phyloP scores from a whole-genome alignment of 2,888 invertebrate species.

The Spicauda simplicius region DNA sequence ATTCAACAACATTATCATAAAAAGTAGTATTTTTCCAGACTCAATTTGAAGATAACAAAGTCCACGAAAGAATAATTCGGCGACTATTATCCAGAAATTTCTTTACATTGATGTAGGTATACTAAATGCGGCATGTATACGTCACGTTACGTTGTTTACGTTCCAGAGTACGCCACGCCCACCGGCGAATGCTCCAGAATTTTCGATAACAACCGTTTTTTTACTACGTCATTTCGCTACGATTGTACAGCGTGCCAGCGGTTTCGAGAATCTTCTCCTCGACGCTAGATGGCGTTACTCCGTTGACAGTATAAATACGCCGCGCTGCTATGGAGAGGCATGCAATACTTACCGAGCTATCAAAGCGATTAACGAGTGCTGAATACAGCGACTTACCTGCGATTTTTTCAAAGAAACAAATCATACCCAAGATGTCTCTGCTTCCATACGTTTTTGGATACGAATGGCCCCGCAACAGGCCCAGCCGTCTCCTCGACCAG shows the following conservation, averaged over 20 bases:
- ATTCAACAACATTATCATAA: too few species aligned
- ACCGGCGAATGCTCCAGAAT: constrained; percentile 40
- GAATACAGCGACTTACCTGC: constrained; percentile 29
- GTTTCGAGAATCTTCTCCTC: constrained; percentile 52
- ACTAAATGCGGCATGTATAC: neutral
- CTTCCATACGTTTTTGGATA: constrained; percentile 58
- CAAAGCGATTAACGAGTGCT: constrained; percentile 41
- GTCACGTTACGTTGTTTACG: neutral
- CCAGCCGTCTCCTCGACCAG: constrained; percentile 74
- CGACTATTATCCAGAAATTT: neutral
- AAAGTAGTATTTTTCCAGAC: too few species aligned
- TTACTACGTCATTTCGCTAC: constrained; percentile 10
- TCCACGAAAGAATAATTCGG: neutral
- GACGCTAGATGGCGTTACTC: constrained; percentile 58
- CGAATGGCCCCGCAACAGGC: constrained; percentile 50
- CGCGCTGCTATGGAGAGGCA: constrained; percentile 31
- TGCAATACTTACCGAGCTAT: constrained; percentile 47
- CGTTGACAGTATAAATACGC: constrained; percentile 51
- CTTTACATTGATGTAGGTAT: too few species aligned
- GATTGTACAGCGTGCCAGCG: constrained; percentile 21
- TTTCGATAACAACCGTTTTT: constrained; percentile 34
- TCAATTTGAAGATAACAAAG: too few species aligned
- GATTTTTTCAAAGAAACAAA: constrained; percentile 16
- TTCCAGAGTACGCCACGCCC: constrained; percentile 10
- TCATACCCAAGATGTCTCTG: constrained; percentile 56